These are phyloP conservation scores for Maniola hyperantus DNA, from an alignment of 2,888 invertebrate species.

Conservation along the genomic window DNA sequence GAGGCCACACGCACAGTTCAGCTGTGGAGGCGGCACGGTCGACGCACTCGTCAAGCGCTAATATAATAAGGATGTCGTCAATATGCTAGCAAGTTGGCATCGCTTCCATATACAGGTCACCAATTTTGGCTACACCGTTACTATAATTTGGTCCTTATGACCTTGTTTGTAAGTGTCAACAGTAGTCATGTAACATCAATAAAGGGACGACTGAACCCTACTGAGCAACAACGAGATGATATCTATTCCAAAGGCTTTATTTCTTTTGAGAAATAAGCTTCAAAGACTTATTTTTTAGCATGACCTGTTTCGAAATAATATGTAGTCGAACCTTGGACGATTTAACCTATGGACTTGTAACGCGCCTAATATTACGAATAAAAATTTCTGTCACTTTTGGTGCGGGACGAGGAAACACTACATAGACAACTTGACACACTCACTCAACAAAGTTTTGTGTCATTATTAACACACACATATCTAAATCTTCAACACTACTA, in stretches of 20 bases:
- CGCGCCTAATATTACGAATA: too few relatives aligned
- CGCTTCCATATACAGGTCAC: slow-evolving; percentile 68
- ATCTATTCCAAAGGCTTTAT: neutral
- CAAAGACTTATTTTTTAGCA: neutral
- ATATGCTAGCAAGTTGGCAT: slow-evolving; percentile 80
- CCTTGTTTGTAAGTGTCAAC: slow-evolving; percentile 9
- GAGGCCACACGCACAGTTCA: slow-evolving; percentile 76
- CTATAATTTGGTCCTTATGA: slow-evolving; percentile 32
- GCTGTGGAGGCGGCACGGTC: slow-evolving; percentile 71
- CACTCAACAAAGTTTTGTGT: too few relatives aligned
- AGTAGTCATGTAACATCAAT: neutral
- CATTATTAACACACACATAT: too few relatives aligned
- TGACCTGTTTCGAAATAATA: slow-evolving; percentile 1
- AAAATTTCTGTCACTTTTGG: too few relatives aligned
- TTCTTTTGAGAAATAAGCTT: neutral
- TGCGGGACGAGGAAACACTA: too few relatives aligned
- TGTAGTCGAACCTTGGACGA: too few relatives aligned
- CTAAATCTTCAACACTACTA: too few relatives aligned
- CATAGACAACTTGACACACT: too few relatives aligned
- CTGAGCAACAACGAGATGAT: neutral
- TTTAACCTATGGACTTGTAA: too few relatives aligned
- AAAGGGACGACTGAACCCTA: neutral
- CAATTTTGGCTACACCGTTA: slow-evolving; percentile 46
- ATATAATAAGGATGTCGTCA: slow-evolving; percentile 83
- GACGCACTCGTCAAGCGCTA: slow-evolving; percentile 74